Evolutionary conservation across 2,888 invertebrate genomes (phyloP).

Genomic region (Eupsilia transversa): DNA sequence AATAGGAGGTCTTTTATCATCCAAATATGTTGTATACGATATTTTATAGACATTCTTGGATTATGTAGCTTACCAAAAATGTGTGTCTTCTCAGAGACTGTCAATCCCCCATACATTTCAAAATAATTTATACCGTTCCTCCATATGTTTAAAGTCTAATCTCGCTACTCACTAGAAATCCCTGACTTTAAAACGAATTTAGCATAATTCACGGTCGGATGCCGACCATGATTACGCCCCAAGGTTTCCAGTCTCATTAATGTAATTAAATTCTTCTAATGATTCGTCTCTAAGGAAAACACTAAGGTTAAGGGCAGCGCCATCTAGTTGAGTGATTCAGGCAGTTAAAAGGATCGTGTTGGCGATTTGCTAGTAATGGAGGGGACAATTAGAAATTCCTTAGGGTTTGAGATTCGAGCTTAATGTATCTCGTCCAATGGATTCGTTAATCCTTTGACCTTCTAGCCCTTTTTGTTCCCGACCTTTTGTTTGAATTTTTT

Average conservation of each 20-base stretch:
- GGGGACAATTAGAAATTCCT: slow-evolving; percentile 53
- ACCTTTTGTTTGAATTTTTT: slow-evolving; percentile 25
- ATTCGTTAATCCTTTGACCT: slow-evolving; percentile 49
- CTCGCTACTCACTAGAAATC: not conserved
- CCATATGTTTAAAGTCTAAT: slow-evolving; percentile 9
- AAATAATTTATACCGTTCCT: slow-evolving; percentile 10
- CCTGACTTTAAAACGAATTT: slow-evolving; percentile 38
- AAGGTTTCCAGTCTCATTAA: slow-evolving; percentile 49
- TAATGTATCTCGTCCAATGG: slow-evolving; percentile 24
- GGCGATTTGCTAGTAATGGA: slow-evolving; percentile 39
- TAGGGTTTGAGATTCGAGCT: slow-evolving; percentile 21
- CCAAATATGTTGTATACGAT: not conserved
- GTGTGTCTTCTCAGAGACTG: not conserved
- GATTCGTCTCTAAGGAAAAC: slow-evolving; percentile 42
- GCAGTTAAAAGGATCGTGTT: slow-evolving; percentile 38
- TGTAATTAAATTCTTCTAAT: slow-evolving; percentile 58
- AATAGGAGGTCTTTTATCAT: not conserved
- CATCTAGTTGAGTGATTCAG: slow-evolving; percentile 56
- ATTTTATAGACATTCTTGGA: slow-evolving; percentile 4
- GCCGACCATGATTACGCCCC: slow-evolving; percentile 50
- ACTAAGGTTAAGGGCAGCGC: slow-evolving; percentile 57
- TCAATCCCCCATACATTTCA: not conserved
- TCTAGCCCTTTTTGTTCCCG: slow-evolving; percentile 17
- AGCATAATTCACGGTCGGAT: slow-evolving; percentile 36
- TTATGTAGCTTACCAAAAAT: not conserved